These are phyloP conservation scores for Addax nasomaculatus DNA, from an alignment of 2,113 vertebrate genomes.

Conservation along the genomic window DNA sequence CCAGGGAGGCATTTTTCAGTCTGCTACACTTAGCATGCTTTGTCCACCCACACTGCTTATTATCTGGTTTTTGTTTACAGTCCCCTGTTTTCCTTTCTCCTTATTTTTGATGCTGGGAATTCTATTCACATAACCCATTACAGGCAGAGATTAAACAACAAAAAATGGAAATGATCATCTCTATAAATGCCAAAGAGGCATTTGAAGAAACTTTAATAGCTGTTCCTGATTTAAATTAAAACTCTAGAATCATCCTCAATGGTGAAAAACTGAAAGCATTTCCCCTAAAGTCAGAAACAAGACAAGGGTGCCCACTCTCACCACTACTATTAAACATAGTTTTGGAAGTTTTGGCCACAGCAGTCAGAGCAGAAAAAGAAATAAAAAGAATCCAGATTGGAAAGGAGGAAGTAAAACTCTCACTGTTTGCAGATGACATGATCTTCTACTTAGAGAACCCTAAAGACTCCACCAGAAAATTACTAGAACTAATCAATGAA, in stretches of 20 bases:
- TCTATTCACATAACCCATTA: conserved; percentile 1
- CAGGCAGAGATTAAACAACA: not conserved
- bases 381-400: too few species aligned
- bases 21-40: not conserved
- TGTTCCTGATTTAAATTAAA: conserved; percentile 36
- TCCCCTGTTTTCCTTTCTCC: not conserved
- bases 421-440: too few species aligned
- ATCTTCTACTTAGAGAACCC: too few species aligned
- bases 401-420: too few species aligned
- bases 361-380: too few species aligned
- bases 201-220: conserved; percentile 46
- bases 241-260: not conserved
- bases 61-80: not conserved
- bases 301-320: too few species aligned
- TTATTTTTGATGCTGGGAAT: conserved; percentile 16
- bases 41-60: not conserved
- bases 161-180: conserved; percentile 27
- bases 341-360: too few species aligned
- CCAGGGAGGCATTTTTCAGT: not conserved
- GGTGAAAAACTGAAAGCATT: too few species aligned
- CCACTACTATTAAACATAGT: too few species aligned
- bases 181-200: conserved; percentile 21
- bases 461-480: too few species aligned
- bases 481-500: too few species aligned
- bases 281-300: too few species aligned